Evolutionary conservation across 1,140 invertebrate species (phyloP), one percentile per base, ranked within the genome.

Genomic region (Diachasmimorpha longicaudata): DNA sequence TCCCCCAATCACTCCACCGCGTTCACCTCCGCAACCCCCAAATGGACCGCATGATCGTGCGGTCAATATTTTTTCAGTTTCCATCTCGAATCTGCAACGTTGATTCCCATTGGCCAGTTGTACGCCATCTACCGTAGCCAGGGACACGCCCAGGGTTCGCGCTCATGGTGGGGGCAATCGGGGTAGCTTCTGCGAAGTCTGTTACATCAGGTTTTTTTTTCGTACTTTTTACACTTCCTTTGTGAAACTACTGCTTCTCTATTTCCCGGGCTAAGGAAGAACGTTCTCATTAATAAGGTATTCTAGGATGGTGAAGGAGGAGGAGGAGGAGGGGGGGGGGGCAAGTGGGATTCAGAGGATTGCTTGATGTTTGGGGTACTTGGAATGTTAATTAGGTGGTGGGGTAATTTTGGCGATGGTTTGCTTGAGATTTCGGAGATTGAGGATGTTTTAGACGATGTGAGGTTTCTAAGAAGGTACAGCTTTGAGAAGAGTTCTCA

Each of bases 61-160:
- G 87, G 87, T 89, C 87, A 89, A 88, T 88, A 89, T 87, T 89
- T 89, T 89, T 87, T 90, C 85, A 81, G 52, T 71, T 31, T 37
- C 42, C 23, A 42, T 74, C 36, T 3, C 37, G 44, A 46, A 74
- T 42, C 37, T 46, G 39, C 68, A 42, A 46, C 48, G 52, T 67
- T 0, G 63, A 37, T 39, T 36, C 31, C 31, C 48, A 76, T 76
- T 76, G 74, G 74, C 69, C 55, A 48, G 44, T 37, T 14, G 3
- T 19, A 11, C 44, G 42, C 42, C 44, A 68, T 48, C 23, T 42
- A 42, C 37, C 39, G 11, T 13, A 36, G 25, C 11, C 4, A 2
- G 5, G 14, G 39, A 55, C 72, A 73, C 72, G 72, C 72, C 72
- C 37, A n/a, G 9, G 13, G 58, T 39, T 68, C 9, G 19, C 58